A percentile compares a stretch with the other conserved stretches of the same genome.
phyloP scores from a whole-genome alignment of 1,140 invertebrate genomes.

The Drosophila simulans region DNA sequence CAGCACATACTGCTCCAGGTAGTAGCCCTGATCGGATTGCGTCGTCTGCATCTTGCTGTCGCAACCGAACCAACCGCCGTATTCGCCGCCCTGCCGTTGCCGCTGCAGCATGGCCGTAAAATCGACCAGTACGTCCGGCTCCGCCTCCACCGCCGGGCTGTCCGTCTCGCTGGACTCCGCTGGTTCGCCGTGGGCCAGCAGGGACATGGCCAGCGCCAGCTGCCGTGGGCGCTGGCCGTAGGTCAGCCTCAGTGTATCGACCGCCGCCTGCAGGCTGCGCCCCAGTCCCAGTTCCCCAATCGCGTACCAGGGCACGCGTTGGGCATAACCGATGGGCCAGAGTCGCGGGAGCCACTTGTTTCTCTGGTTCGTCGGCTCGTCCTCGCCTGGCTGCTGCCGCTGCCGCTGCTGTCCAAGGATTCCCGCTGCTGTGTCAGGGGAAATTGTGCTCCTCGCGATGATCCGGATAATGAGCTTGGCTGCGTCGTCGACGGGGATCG shows the following conservation, averaged over 20 bases:
- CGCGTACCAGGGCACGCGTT: slow-evolving; percentile 40
- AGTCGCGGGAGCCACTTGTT: slow-evolving; percentile 14
- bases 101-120: slow-evolving; percentile 58
- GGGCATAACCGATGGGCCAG: slow-evolving; percentile 59
- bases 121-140: slow-evolving; percentile 62
- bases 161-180: slow-evolving; percentile 45
- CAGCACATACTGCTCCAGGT: slow-evolving; percentile 88
- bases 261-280: slow-evolving; percentile 18
- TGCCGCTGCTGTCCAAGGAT: background rate
- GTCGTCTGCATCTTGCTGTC: slow-evolving; percentile 30
- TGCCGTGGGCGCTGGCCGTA: slow-evolving; percentile 28
- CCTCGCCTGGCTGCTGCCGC: background rate
- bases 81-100: slow-evolving; percentile 29
- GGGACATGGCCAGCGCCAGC: slow-evolving; percentile 50
- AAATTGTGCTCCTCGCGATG: slow-evolving; percentile 11
- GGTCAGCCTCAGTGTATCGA: slow-evolving; percentile 55
- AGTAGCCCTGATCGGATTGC: slow-evolving; percentile 57
- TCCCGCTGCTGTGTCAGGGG: slow-evolving; percentile 9
- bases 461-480: slow-evolving; percentile 4
- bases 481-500: background rate
- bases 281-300: slow-evolving; percentile 13
- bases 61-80: slow-evolving; percentile 27
- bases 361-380: background rate
- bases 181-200: slow-evolving; percentile 36
- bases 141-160: slow-evolving; percentile 32